These are phyloP conservation scores for Ectemnius lituratus DNA, from an alignment of 2,888 invertebrate species.

Conservation along the genomic window DNA sequence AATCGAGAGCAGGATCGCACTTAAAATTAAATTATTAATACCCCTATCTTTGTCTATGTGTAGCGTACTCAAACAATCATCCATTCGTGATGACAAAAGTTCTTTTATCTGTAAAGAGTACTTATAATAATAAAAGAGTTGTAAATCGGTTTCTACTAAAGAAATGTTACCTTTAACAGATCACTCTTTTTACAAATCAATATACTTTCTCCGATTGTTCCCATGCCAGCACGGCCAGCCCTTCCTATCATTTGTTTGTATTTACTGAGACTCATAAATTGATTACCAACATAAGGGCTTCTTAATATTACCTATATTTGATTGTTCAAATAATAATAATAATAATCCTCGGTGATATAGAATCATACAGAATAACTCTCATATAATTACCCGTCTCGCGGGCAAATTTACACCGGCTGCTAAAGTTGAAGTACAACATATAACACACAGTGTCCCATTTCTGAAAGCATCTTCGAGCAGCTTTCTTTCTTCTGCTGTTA, in stretches of 20 bases:
- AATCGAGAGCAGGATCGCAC: slow-evolving; percentile 84
- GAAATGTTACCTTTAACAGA: slow-evolving; percentile 76
- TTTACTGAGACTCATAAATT: slow-evolving; percentile 85
- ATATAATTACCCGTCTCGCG: slow-evolving; percentile 84
- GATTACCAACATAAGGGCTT: slow-evolving; percentile 89
- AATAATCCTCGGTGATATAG: slow-evolving; percentile 2
- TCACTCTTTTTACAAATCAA: slow-evolving; percentile 86
- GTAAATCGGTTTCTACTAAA: not conserved
- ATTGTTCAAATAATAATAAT: slow-evolving; percentile 10
- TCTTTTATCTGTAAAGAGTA: slow-evolving; percentile 77
- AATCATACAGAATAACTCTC: slow-evolving; percentile 17
- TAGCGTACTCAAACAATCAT: slow-evolving; percentile 82
- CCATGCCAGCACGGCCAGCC: slow-evolving; percentile 94
- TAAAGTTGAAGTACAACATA: slow-evolving; percentile 97
- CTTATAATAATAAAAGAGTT: slow-evolving; percentile 4
- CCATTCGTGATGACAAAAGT: slow-evolving; percentile 83
- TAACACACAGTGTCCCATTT: slow-evolving; percentile 89
- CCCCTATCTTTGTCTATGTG: slow-evolving; percentile 80
- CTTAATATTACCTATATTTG: slow-evolving; percentile 85
- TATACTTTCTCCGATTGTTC: slow-evolving; percentile 91
- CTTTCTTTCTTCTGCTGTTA: slow-evolving; percentile 91
- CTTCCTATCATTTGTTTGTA: slow-evolving; percentile 98
- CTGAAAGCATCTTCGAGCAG: slow-evolving; percentile 91
- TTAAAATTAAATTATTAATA: slow-evolving; percentile 83
- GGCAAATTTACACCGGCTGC: slow-evolving; percentile 99